Evolutionary conservation across 2,113 vertebrate species (phyloP).

Genomic region (Carlito syrichta): DNA sequence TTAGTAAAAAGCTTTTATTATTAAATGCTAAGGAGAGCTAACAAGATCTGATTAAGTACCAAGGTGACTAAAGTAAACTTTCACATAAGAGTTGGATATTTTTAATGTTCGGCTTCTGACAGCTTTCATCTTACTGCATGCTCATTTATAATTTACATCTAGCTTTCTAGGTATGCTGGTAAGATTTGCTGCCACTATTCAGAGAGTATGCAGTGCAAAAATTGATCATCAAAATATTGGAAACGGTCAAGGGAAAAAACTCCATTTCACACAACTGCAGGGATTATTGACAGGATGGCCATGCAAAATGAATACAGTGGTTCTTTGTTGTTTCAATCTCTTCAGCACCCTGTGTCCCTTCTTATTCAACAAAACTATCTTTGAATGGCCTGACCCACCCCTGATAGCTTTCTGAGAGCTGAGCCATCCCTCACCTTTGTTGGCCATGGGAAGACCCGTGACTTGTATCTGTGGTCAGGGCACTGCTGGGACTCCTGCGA

Average conservation of each 20-base stretch:
- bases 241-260: neutral
- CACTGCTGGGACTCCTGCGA: neutral
- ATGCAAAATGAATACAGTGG: no score
- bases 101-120: neutral
- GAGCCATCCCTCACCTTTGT: rapidly evolving
- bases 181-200: neutral
- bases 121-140: neutral
- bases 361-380: neutral
- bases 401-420: no score
- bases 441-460: neutral
- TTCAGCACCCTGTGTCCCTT: neutral
- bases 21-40: neutral
- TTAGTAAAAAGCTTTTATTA: neutral
- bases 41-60: neutral
- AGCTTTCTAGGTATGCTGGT: neutral
- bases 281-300: neutral
- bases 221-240: neutral
- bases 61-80: neutral
- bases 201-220: neutral
- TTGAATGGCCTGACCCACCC: neutral
- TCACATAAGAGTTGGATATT: neutral
- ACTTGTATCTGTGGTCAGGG: neutral
- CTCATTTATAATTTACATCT: neutral
- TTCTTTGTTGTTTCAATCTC: neutral
- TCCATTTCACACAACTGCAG: neutral